Evolutionary conservation across 2,888 invertebrate species (phyloP).

Genomic region (Minunthozetes semirufus): DNA sequence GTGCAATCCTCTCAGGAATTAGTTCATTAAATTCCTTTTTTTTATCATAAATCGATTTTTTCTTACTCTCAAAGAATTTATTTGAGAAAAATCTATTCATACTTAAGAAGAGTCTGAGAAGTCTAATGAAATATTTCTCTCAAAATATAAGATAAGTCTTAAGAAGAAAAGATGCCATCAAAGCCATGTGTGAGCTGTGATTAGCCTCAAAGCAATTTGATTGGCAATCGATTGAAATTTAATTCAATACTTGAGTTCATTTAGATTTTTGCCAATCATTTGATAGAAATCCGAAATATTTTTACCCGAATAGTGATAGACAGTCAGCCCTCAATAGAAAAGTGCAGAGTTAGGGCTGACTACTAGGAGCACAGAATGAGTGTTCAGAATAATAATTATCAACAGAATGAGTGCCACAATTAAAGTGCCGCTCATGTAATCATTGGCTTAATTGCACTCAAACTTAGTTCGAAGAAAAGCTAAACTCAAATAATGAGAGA

Average conservation of each 20-base stretch:
- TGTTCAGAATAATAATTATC: background rate
- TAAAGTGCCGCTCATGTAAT: constrained; percentile 21
- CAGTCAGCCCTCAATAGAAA: background rate
- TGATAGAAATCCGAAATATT: background rate
- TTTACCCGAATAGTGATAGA: background rate
- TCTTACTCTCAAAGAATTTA: background rate
- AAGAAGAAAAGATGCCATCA: background rate
- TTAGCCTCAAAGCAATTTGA: background rate
- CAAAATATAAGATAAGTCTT: background rate
- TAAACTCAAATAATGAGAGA: background rate
- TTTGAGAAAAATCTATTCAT: constrained; percentile 1
- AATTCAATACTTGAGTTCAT: background rate
- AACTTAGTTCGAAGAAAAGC: background rate
- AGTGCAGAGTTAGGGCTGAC: background rate
- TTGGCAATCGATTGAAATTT: background rate
- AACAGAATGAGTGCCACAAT: background rate
- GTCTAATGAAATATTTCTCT: background rate
- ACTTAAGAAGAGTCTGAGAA: background rate
- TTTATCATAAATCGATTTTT: background rate
- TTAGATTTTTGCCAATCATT: background rate
- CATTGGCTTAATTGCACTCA: background rate
- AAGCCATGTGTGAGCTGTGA: background rate
- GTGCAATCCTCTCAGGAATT: background rate
- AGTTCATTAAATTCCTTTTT: background rate
- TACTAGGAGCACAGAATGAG: background rate